Evolutionary conservation across 2,113 vertebrate genomes (phyloP).

Genomic region (Fulica atra): DNA sequence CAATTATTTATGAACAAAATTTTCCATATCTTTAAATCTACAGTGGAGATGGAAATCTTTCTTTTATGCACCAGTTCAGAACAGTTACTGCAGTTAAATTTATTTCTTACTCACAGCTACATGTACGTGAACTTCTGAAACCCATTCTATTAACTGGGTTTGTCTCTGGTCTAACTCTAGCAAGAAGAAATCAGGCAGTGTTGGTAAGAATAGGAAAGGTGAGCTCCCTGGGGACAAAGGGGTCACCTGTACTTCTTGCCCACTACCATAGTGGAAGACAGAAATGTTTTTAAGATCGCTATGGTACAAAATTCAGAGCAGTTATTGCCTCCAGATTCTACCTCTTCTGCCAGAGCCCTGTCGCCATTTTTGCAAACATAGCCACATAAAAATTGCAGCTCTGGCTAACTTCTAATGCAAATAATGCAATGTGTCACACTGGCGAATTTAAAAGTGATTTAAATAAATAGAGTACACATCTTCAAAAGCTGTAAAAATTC

Average conservation of each 20-base stretch:
- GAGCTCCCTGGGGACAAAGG: neutral
- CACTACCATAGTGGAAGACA: fast-evolving
- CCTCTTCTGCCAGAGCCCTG: neutral
- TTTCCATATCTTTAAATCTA: neutral
- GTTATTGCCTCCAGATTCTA: neutral
- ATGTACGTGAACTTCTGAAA: neutral
- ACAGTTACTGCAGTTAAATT: neutral
- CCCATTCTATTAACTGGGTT: neutral
- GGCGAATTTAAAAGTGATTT: neutral
- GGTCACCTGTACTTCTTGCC: neutral
- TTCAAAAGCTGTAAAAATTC: neutral
- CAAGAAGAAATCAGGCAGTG: neutral
- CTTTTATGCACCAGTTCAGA: neutral
- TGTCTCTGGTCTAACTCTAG: neutral
- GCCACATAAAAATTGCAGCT: neutral
- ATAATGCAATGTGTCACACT: neutral
- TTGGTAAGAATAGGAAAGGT: neutral
- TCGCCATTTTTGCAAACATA: neutral
- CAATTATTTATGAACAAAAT: neutral
- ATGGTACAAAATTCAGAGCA: neutral
- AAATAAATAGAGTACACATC: neutral
- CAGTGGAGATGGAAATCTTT: neutral
- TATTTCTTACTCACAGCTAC: neutral
- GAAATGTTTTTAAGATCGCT: neutral
- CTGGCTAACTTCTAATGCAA: neutral